These are phyloP conservation scores for Poeciliopsis retropinna DNA, from an alignment of 2,113 vertebrate genomes.

Conservation along the genomic window DNA sequence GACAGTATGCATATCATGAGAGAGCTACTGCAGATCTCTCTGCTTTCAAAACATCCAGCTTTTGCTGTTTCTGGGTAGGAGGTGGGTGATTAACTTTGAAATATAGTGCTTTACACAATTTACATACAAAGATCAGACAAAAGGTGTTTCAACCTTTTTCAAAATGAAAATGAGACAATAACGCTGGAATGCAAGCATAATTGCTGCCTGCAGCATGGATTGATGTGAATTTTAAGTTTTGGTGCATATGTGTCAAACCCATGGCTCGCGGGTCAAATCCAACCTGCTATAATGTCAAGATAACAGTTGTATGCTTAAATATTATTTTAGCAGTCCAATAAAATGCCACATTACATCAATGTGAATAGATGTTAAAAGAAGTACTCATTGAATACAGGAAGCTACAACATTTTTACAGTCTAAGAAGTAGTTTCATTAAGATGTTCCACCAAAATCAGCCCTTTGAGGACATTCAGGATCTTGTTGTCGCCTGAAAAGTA, in stretches of 20 bases:
- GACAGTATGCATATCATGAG: slow-evolving; percentile 26
- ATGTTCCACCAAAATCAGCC: too few species aligned
- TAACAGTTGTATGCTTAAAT: too few species aligned
- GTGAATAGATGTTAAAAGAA: too few species aligned
- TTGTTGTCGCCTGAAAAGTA: too few species aligned
- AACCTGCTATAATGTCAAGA: too few species aligned
- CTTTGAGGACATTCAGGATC: too few species aligned
- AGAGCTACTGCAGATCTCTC: neutral
- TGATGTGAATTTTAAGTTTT: slow-evolving; percentile 1
- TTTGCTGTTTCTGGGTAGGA: neutral
- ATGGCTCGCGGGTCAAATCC: too few species aligned
- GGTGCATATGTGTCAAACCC: neutral
- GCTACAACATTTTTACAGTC: too few species aligned
- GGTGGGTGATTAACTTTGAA: neutral
- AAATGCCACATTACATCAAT: too few species aligned
- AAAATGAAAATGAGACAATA: neutral
- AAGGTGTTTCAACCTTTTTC: neutral
- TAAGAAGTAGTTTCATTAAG: too few species aligned
- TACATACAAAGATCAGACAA: neutral
- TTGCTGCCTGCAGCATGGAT: neutral
- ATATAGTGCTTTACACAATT: neutral
- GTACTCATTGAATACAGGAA: too few species aligned
- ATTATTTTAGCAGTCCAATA: too few species aligned
- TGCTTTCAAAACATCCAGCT: neutral
- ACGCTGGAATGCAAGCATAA: neutral